Evolutionary conservation across 2,797 vertebrate genomes (phyloP).

Genomic region (Phrynocephalus forsythii): DNA sequence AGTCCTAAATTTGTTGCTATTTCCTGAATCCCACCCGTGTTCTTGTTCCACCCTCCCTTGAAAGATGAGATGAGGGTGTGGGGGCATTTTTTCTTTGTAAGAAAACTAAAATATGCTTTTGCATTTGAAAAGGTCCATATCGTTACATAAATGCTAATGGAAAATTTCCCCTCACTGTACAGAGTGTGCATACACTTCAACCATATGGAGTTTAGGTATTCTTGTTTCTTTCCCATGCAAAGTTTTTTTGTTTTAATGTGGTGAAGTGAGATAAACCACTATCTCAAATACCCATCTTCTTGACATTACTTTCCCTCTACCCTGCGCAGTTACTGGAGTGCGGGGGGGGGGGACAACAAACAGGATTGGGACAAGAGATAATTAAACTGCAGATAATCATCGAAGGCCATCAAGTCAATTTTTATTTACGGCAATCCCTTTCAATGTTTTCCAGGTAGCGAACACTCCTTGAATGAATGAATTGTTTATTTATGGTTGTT

Average conservation of each 20-base stretch:
- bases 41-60: not conserved
- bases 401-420: too few species aligned
- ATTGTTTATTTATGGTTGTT: too few species aligned
- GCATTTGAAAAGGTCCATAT: not conserved
- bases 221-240: not conserved
- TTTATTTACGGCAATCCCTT: too few species aligned
- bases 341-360: too few species aligned
- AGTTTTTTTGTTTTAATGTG: not conserved
- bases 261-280: too few species aligned
- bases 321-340: too few species aligned
- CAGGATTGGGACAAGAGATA: too few species aligned
- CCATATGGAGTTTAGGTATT: not conserved
- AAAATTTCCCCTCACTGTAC: not conserved
- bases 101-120: not conserved
- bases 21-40: not conserved
- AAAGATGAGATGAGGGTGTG: not conserved
- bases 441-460: too few species aligned
- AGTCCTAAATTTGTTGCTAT: not conserved
- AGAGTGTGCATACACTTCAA: not conserved
- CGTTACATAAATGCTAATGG: not conserved
- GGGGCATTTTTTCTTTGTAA: not conserved
- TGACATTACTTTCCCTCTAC: too few species aligned
- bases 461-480: too few species aligned
- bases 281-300: too few species aligned
- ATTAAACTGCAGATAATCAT: too few species aligned